A percentile compares a stretch with the other conserved stretches of the same genome.
phyloP scores from a whole-genome alignment of 2,888 invertebrate species.

The Hirtodrosophila confusa region DNA sequence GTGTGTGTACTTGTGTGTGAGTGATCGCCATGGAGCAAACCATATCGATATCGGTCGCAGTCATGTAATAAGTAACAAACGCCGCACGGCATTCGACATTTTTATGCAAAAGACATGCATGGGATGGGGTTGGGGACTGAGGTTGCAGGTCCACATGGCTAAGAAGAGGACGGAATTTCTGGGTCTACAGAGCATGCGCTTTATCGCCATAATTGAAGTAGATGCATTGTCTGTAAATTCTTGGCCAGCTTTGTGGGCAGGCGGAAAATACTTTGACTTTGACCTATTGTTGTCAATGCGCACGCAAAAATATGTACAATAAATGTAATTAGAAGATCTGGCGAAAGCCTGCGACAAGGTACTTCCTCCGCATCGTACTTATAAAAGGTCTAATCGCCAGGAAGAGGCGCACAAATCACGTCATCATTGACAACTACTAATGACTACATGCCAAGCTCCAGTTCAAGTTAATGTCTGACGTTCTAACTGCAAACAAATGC shows the following conservation, averaged over 20 bases:
- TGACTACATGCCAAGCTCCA: slow-evolving; percentile 54
- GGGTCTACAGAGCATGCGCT: slow-evolving; percentile 18
- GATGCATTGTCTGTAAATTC: slow-evolving; percentile 78
- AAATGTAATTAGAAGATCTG: slow-evolving; percentile 64
- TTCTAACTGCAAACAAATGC: slow-evolving; percentile 74
- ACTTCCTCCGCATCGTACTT: not conserved
- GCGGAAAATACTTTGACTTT: slow-evolving; percentile 67
- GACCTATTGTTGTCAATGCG: slow-evolving; percentile 57
- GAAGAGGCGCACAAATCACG: slow-evolving; percentile 71
- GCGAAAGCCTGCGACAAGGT: not conserved
- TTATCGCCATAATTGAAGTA: slow-evolving; percentile 79
- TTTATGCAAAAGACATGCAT: slow-evolving; percentile 70
- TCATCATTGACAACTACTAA: slow-evolving; percentile 70
- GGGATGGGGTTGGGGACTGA: not conserved
- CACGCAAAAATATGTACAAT: slow-evolving; percentile 67
- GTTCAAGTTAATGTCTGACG: slow-evolving; percentile 34
- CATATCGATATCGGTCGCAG: slow-evolving; percentile 72
- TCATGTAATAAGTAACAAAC: slow-evolving; percentile 79
- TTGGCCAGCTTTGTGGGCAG: slow-evolving; percentile 69
- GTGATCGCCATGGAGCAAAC: slow-evolving; percentile 53
- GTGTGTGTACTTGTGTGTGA: slow-evolving; percentile 27
- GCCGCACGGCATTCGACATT: slow-evolving; percentile 78
- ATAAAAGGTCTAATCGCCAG: slow-evolving; percentile 32
- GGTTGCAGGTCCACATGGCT: too few relatives aligned
- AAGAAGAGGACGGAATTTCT: not conserved